Conservation (phyloP, 2,888 invertebrate species). For the Rhagonycha lutea region DNA sequence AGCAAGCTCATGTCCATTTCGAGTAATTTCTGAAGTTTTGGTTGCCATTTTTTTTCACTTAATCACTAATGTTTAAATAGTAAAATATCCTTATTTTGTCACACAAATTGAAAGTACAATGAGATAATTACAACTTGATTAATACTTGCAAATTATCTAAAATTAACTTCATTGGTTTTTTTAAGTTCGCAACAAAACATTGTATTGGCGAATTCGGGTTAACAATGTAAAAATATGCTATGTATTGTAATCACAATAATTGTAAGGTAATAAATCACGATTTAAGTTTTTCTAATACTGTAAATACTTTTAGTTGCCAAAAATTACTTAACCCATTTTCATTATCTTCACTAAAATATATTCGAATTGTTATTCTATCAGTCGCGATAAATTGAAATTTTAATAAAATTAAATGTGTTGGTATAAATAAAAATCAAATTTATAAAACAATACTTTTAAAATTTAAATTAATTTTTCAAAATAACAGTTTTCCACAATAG, state of each 20-base stretch:
- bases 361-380: neutral
- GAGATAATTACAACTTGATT: neutral
- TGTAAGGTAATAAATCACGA: neutral
- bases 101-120: neutral
- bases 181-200: neutral
- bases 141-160: neutral
- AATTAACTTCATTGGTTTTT: neutral
- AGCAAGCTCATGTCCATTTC: slow-evolving; percentile 80
- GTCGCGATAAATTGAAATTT: neutral
- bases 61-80: neutral
- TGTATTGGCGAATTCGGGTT: neutral
- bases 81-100: neutral
- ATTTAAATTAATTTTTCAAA: neutral
- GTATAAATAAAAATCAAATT: neutral
- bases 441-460: neutral
- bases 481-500: slow-evolving; percentile 9
- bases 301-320: neutral
- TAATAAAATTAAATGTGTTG: neutral
- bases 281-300: neutral
- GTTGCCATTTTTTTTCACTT: slow-evolving; percentile 35
- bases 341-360: neutral
- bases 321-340: neutral
- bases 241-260: neutral
- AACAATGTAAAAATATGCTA: neutral
- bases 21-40: slow-evolving; percentile 58